A percentile compares a stretch with the other conserved stretches of the same genome.
phyloP scores from a whole-genome alignment of 2,888 invertebrate species.

The Philaethria dido region DNA sequence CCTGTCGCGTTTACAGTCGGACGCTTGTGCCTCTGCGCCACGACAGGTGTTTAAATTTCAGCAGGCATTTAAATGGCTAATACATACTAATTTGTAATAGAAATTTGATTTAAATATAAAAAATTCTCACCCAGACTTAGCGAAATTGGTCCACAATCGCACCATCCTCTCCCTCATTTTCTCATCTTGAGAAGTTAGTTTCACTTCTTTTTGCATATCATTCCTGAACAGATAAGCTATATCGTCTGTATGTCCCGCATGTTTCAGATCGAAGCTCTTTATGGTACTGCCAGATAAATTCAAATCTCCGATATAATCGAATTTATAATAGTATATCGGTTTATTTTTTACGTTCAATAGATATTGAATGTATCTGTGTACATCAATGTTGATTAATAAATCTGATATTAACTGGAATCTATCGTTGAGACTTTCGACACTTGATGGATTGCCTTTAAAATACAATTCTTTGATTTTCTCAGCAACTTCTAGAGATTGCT shows the following conservation, averaged over 20 bases:
- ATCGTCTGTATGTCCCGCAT: constrained; percentile 69
- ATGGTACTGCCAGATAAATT: constrained; percentile 57
- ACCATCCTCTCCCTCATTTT: constrained; percentile 73
- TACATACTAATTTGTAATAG: neutral
- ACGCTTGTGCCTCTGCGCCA: too few species aligned
- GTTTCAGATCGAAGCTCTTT: constrained; percentile 51
- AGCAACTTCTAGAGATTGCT: constrained; percentile 59
- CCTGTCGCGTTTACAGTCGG: too few species aligned
- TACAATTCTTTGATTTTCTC: constrained; percentile 64
- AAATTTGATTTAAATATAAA: neutral
- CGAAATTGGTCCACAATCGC: constrained; percentile 77
- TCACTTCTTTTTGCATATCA: constrained; percentile 60
- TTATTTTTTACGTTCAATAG: constrained; percentile 64
- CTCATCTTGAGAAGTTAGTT: constrained; percentile 63
- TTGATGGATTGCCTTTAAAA: constrained; percentile 59
- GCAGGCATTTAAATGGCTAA: neutral
- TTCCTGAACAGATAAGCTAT: constrained; percentile 71
- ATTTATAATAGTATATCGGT: constrained; percentile 72
- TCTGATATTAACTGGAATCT: constrained; percentile 68
- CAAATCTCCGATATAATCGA: constrained; percentile 71
- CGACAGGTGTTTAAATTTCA: too few species aligned
- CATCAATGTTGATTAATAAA: constrained; percentile 58
- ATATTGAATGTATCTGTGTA: constrained; percentile 67
- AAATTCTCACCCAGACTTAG: constrained; percentile 72
- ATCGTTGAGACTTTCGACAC: constrained; percentile 58